Conservation (phyloP, 2,797 vertebrate genomes). For the Sebastes cheni region DNA sequence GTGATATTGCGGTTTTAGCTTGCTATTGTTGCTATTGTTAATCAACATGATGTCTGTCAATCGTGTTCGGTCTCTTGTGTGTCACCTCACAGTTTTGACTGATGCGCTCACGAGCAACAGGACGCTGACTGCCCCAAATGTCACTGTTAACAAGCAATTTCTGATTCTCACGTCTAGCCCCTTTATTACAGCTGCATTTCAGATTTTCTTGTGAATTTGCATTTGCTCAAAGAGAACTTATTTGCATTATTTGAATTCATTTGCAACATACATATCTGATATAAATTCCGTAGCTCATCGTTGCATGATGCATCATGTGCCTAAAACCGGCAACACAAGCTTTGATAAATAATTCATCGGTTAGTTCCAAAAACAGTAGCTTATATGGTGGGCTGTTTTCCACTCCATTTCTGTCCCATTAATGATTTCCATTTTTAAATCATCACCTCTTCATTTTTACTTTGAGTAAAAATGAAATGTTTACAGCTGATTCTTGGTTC, state of each 20-base stretch:
- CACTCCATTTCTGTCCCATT: constrained; percentile 2
- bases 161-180: too few relatives aligned
- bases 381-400: background rate
- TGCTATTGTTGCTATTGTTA: too few relatives aligned
- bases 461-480: constrained; percentile 19
- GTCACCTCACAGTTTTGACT: too few relatives aligned
- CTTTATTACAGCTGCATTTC: background rate
- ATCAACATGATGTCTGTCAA: too few relatives aligned
- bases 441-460: constrained; percentile 18
- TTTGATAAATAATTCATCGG: constrained; percentile 61
- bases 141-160: too few relatives aligned
- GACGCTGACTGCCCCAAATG: too few relatives aligned
- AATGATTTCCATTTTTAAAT: constrained; percentile 32
- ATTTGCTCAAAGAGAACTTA: constrained; percentile 42
- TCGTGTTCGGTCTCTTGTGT: too few relatives aligned
- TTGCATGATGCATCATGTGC: constrained; percentile 21
- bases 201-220: constrained; percentile 34
- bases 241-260: background rate
- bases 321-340: constrained; percentile 23
- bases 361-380: constrained; percentile 16
- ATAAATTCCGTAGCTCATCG: constrained; percentile 27
- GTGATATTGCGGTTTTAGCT: too few relatives aligned
- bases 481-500: constrained; percentile 16
- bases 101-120: too few relatives aligned
- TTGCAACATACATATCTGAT: constrained; percentile 23